Base-by-base conservation (phyloP, 2,797 vertebrate species). In the Astyanax mexicanus region DNA sequence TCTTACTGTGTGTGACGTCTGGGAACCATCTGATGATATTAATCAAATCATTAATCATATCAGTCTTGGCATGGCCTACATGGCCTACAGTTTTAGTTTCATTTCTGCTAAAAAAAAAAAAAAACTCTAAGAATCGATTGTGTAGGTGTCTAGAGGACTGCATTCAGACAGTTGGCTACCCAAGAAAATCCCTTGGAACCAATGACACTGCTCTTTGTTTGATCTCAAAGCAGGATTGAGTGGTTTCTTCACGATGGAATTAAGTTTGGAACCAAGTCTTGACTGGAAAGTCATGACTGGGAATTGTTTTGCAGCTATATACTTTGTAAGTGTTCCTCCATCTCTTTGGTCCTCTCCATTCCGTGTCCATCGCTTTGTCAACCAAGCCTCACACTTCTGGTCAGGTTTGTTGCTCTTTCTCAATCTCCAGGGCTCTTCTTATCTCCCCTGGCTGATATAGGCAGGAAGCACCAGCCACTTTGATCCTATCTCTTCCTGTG, bases 391-490 rank as follows among this genome's bases (percentile, higher is more conserved):
- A 69, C 19, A 73, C 65, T 61, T 73, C 47, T 71, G 37, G 47
- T 65, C 12, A 44, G 60, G 69, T 64, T 35, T 69, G 42, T 72
- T 69, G 54, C 69, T 60, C 58, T 79, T 72, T 72, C 58, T 66
- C 61, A 65, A 21, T 69, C 54, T 76, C 19, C 42, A 42, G 69
- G 37, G 70, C 74, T 49, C 71, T 60, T 81, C 67, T 77, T 79
- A 84, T 77, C 70, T 81, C 15, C 37, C 23, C 45, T 64, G 27
- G 15, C 67, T 84, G 65, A 77, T 79, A 69, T 21, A 73, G 72
- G 29, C 72, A 62, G 69, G 69, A 81, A 72, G 77, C 45, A 58
- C 35, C 61, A 52, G 49, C 47, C 44, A 72, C 61, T 71, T 5
- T n/a, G 49, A 55, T 72, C 68, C 61, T 78, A 71, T 70, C 51